Percentiles rank a stretch among this genome's conserved stretches.
Evolutionary conservation across 1,140 invertebrate species (phyloP).

Genomic region (Bombyx mori): DNA sequence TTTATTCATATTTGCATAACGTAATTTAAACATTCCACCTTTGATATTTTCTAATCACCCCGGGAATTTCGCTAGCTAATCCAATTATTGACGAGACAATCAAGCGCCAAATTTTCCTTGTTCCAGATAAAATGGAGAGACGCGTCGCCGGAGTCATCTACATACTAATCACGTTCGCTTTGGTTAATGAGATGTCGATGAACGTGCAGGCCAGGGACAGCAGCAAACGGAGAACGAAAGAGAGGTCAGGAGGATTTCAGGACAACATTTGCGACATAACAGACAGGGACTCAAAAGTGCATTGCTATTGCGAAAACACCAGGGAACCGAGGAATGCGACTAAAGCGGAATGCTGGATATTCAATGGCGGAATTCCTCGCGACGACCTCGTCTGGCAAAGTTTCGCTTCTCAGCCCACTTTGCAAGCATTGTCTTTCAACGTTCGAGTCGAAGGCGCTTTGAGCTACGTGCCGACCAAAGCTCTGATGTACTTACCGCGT

Average conservation of each 20-base stretch:
- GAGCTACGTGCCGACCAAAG: slow-evolving; percentile 78
- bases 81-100: no score
- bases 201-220: slow-evolving; percentile 53
- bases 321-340: slow-evolving; percentile 57
- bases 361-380: slow-evolving; percentile 73
- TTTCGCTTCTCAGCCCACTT: slow-evolving; percentile 78
- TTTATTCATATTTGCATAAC: no score
- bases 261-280: slow-evolving; percentile 66
- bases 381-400: slow-evolving; percentile 79
- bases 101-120: slow-evolving; percentile 21
- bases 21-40: no score
- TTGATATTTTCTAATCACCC: no score
- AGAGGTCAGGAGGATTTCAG: slow-evolving; percentile 53
- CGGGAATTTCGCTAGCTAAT: no score
- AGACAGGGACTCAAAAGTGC: slow-evolving; percentile 62
- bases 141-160: slow-evolving; percentile 47
- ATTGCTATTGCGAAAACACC: slow-evolving; percentile 65
- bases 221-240: slow-evolving; percentile 52
- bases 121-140: slow-evolving; percentile 61
- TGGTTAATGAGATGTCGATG: slow-evolving; percentile 55
- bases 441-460: slow-evolving; percentile 76
- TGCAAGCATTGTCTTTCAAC: slow-evolving; percentile 79
- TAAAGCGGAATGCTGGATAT: slow-evolving; percentile 75
- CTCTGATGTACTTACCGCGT: slow-evolving; percentile 76
- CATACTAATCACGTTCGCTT: slow-evolving; percentile 49